Evolutionary conservation across 2,113 vertebrate species (phyloP).

Genomic region (Crotalus viridis): DNA sequence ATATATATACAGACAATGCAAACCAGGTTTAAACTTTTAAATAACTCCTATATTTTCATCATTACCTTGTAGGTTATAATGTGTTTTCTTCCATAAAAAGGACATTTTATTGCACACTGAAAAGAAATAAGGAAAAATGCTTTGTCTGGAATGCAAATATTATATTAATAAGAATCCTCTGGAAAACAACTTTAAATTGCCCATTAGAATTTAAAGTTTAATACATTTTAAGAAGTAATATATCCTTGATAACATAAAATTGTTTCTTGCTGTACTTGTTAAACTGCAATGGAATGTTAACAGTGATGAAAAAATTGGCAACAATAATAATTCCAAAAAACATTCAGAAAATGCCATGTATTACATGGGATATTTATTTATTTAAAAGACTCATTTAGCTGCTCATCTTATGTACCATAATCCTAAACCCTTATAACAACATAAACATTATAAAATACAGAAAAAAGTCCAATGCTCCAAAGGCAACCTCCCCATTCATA

Average conservation of each 20-base stretch:
- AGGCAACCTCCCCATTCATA: not conserved
- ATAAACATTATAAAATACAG: not conserved
- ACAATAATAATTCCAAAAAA: not conserved
- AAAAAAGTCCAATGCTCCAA: not conserved
- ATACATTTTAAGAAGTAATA: not conserved
- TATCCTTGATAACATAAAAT: conserved; percentile 1
- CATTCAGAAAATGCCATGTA: not conserved
- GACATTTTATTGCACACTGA: conserved; percentile 11
- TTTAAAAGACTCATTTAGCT: not conserved
- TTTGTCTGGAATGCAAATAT: conserved; percentile 8
- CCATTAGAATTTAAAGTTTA: conserved; percentile 6
- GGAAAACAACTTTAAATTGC: conserved; percentile 3
- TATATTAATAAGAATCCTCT: not conserved
- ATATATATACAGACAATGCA: conserved; percentile 10
- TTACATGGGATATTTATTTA: not conserved
- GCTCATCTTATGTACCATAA: not conserved
- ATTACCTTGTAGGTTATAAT: not conserved
- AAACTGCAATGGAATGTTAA: not conserved
- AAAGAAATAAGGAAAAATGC: conserved; percentile 37
- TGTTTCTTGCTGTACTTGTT: not conserved
- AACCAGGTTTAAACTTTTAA: conserved; percentile 49
- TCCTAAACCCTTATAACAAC: not conserved
- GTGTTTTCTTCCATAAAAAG: conserved; percentile 25
- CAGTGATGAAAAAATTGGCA: not conserved
- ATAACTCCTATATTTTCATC: conserved; percentile 30